Evolutionary conservation across 2,113 vertebrate species (phyloP), one percentile per base, ranked within the genome.

Genomic region (Heterotis niloticus): DNA sequence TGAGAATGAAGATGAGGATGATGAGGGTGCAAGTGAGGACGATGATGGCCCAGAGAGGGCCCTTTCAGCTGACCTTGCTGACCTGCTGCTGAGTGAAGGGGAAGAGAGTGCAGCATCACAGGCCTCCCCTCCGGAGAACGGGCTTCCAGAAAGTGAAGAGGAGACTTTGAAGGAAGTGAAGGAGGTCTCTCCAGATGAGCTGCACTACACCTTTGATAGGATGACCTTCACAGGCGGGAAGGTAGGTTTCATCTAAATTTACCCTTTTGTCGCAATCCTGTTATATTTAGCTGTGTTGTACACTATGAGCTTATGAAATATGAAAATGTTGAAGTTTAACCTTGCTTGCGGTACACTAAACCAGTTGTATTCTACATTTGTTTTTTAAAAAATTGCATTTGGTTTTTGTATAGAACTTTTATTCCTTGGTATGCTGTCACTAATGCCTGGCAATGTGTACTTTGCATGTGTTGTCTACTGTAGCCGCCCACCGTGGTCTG

Each of bases 161-260:
- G 84, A 79, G 59, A 79, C 68, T 26, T 72, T 68, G 86, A 91
- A 87, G 85, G 64, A 81, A 5, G 80, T 92, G 80, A 90, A 87
- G 77, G 88, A 78, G 13, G 82, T 91, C 57, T 59, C 90, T 13
- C 81, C 91, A 60, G 92, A 95, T 66, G 95, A 98, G 79, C 92
- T 98, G 85, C 88, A 92, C 91, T 99, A 98, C 84, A 88, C 95
- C 77, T 99, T 99, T 85, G 96, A 99, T 89, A 94, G 94, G 88
- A 94, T 96, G 93, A 96, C 98, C 90, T 95, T 99, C 89, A 99
- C 97, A 34, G 96, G 95, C 81, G 98, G 98, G 89, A 99, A 99
- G 96, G 98, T 98, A 69, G 5, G 20, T 52, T 20, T 4, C 20
- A n/a, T n/a, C 4, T 52, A 4, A 10, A 10, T 26, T 67, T 26